Evolutionary conservation across 2,113 vertebrate species (phyloP), one percentile per base, ranked within the genome.

Genomic region (Dascyllus trimaculatus): DNA sequence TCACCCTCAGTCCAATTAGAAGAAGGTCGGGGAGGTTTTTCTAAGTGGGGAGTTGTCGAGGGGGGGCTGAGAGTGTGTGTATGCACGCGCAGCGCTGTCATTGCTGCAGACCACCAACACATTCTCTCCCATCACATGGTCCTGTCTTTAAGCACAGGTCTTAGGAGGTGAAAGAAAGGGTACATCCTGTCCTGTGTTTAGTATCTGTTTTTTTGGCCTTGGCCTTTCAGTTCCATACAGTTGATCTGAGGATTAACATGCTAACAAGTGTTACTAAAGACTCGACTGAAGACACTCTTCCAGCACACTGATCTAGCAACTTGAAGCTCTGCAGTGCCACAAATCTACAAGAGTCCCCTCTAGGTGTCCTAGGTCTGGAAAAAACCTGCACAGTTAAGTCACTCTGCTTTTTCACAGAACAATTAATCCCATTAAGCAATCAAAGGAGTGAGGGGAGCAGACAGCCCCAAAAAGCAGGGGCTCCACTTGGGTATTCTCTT

Each of bases 71-170:
- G n/a, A 63, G 25, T 79, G 73, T 78, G 82, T 68, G 78, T 68
- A 21, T 62, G 75, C 5, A 75, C 18, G 52, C 3, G 26, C 25
- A 54, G 45, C 49, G 61, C 74, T 78, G 80, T 78, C 71, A 75
- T 54, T 64, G 85, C 78, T 79, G 58, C 61, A 86, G 93, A 94
- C 94, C 93, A 94, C 94, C 93, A 93, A 94, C 93, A 93, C 73
- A 79, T 92, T 91, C 71, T 83, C 66, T 81, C 25, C 58, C 24
- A 17, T 92, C 91, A 93, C 91, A 93, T 91, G 87, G 80, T 80
- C 75, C 24, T 15, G 63, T 65, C 64, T 84, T 85, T 83, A 87
- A 90, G 80, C 84, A 67, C 51, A 77, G 66, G 72, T 80, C 82
- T 84, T 51, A 38, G 59, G 11, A 78, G 68, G 38, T 72, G 80